Conservation (phyloP, 2,888 invertebrate genomes). For the Agriopis marginaria region DNA sequence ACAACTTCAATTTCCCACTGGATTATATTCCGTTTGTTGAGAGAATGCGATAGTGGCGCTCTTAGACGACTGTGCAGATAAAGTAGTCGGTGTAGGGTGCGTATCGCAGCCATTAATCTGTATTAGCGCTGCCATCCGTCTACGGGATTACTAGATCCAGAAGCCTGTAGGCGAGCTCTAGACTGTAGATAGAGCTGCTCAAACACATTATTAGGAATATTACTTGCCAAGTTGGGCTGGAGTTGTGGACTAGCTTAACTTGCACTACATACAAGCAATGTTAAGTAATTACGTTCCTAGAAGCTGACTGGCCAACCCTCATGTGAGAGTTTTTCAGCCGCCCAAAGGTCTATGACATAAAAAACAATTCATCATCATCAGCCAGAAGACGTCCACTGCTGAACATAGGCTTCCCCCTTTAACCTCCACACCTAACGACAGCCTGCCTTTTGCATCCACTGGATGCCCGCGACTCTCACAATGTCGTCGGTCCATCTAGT, state of each 20-base stretch:
- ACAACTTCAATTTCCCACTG: neutral
- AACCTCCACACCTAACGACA: too few species aligned
- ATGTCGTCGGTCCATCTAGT: too few species aligned
- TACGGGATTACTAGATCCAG: constrained; percentile 41
- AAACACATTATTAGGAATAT: constrained; percentile 13
- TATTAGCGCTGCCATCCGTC: constrained; percentile 49
- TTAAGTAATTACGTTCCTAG: too few species aligned
- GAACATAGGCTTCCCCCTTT: too few species aligned
- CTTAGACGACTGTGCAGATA: neutral
- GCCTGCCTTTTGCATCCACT: too few species aligned
- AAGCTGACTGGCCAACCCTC: too few species aligned
- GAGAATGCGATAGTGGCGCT: neutral
- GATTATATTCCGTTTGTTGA: neutral
- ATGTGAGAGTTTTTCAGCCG: too few species aligned
- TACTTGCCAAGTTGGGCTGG: constrained; percentile 3
- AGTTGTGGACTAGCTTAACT: neutral
- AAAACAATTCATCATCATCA: too few species aligned
- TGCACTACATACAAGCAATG: too few species aligned
- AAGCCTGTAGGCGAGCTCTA: constrained; percentile 6
- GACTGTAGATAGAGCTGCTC: neutral
- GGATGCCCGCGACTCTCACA: too few species aligned
- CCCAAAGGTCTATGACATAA: too few species aligned
- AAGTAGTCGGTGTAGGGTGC: constrained; percentile 26
- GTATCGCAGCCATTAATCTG: constrained; percentile 47
- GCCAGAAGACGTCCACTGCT: too few species aligned